A percentile compares a stretch with the other conserved stretches of the same genome.
Conservation (phyloP, 1,140 invertebrate species). For the Neuroterus valhalla region DNA sequence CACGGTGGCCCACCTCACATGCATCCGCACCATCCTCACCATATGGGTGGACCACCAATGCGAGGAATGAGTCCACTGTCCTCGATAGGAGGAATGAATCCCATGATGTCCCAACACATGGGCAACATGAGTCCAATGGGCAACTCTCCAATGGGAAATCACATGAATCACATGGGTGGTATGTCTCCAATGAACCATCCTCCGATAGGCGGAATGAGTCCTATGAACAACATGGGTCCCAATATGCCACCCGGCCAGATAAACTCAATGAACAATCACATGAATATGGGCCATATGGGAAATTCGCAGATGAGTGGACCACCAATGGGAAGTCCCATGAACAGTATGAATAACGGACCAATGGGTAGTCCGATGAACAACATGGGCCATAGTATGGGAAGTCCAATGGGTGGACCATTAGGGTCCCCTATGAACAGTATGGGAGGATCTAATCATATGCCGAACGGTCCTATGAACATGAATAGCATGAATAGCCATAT, state of each 20-base stretch:
- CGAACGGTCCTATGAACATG: slow-evolving; percentile 72
- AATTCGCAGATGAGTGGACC: slow-evolving; percentile 81
- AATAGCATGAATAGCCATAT: slow-evolving; percentile 74
- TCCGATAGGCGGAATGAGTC: slow-evolving; percentile 79
- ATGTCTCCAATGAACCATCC: slow-evolving; percentile 78
- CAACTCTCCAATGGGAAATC: slow-evolving; percentile 71
- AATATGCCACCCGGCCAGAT: slow-evolving; percentile 73
- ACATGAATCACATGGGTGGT: slow-evolving; percentile 80
- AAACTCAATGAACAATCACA: slow-evolving; percentile 77
- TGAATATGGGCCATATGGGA: slow-evolving; percentile 84
- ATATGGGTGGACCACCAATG: slow-evolving; percentile 81
- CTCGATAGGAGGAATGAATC: slow-evolving; percentile 83
- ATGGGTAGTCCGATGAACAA: slow-evolving; percentile 78
- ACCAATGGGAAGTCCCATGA: slow-evolving; percentile 84
- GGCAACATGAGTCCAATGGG: slow-evolving; percentile 74
- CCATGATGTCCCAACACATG: slow-evolving; percentile 76
- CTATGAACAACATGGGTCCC: slow-evolving; percentile 82
- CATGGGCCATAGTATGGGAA: slow-evolving; percentile 73
- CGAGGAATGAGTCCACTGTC: slow-evolving; percentile 75
- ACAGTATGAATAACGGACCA: slow-evolving; percentile 79
- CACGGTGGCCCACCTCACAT: slow-evolving; percentile 76
- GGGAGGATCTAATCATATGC: slow-evolving; percentile 69
- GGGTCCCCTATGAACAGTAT: slow-evolving; percentile 73
- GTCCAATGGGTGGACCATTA: slow-evolving; percentile 72
- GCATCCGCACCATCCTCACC: slow-evolving; percentile 76